Conservation (phyloP, 2,113 vertebrate species). For the Lepisosteus osseus region DNA sequence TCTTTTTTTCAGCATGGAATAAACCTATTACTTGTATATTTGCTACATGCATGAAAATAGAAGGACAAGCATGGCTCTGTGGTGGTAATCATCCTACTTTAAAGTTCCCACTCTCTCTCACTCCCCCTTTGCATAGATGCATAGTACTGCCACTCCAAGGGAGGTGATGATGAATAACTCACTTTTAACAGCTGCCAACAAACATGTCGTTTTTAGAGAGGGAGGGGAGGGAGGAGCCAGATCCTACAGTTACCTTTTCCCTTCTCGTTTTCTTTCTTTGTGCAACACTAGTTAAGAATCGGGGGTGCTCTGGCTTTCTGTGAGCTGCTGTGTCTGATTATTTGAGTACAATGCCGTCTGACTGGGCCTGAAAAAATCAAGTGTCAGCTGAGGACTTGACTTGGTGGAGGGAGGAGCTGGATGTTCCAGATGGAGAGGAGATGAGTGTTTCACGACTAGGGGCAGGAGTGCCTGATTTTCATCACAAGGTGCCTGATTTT, state of each 20-base stretch:
- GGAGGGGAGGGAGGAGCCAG: neutral
- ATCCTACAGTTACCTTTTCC: no score
- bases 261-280: no score
- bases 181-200: constrained; percentile 8
- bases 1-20: no score
- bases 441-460: no score
- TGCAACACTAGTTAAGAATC: neutral
- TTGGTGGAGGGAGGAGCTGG: neutral
- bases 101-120: neutral
- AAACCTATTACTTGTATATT: no score
- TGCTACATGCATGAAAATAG: no score
- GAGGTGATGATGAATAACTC: neutral
- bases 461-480: no score
- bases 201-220: neutral
- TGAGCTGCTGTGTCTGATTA: no score
- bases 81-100: neutral
- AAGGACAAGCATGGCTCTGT: no score
- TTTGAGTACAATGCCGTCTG: neutral
- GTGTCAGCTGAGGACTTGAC: neutral
- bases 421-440: no score
- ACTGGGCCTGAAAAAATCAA: neutral
- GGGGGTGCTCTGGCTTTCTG: neutral
- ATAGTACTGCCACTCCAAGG: neutral
- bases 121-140: neutral
- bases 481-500: no score